phyloP scores from a whole-genome alignment of 2,888 invertebrate species.

The Dynastes grantii region DNA sequence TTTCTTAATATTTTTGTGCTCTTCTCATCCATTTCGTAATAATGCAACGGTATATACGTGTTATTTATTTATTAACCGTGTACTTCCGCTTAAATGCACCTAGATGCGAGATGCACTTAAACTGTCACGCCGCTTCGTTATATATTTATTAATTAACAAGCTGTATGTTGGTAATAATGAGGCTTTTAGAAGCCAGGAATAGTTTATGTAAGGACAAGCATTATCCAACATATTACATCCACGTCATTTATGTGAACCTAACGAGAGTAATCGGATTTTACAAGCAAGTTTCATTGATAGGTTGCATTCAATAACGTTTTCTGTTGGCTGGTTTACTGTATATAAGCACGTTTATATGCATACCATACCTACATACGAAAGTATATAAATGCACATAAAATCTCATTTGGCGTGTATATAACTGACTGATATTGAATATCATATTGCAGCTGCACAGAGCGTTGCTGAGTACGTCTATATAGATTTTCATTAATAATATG shows the following conservation, averaged over 20 bases:
- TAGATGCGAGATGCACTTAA: not conserved
- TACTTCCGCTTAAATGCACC: no score
- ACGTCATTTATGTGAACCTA: not conserved
- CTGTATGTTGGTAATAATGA: not conserved
- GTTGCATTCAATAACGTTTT: conserved; percentile 6
- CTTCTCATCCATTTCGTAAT: not conserved
- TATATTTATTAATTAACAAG: no score
- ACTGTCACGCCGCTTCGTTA: not conserved
- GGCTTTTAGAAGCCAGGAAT: not conserved
- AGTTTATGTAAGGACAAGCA: not conserved
- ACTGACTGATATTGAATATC: conserved; percentile 15
- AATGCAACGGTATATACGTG: no score
- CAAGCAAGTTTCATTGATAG: conserved; percentile 1
- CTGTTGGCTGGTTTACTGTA: not conserved
- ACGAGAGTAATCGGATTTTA: conserved; percentile 17
- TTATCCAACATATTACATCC: not conserved
- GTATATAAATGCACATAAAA: not conserved
- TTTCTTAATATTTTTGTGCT: no score
- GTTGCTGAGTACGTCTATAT: not conserved
- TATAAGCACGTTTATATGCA: no score
- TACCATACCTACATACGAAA: not conserved
- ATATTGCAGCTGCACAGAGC: not conserved
- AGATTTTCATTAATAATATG: not conserved
- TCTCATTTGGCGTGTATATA: conserved; percentile 14
- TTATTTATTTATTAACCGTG: no score